Conservation (phyloP, 2,113 vertebrate genomes). For the Rhadina sibilatrix region DNA sequence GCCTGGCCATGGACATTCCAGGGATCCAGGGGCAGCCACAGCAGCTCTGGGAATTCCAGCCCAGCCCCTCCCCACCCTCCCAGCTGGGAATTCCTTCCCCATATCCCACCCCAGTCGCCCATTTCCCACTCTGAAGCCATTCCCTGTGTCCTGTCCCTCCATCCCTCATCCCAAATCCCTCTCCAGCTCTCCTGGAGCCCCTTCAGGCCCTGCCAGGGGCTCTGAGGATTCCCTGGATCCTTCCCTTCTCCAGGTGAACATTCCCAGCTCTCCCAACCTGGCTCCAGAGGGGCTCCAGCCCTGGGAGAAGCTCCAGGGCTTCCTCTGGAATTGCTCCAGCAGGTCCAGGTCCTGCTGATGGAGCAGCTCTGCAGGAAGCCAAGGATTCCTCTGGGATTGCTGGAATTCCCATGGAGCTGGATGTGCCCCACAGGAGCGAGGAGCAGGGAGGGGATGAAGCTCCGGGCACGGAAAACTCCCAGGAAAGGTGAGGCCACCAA, state of each 20-base stretch:
- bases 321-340: not conserved
- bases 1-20: not conserved
- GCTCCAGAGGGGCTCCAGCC: not conserved
- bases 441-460: not conserved
- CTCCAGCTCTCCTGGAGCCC: not conserved
- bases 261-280: not conserved
- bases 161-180: not conserved
- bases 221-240: not conserved
- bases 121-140: no score
- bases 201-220: not conserved
- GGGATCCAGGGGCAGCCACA: not conserved
- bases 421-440: not conserved
- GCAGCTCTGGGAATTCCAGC: not conserved
- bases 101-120: no score
- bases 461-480: accelerated
- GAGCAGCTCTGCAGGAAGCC: no score
- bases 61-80: not conserved
- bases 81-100: no score
- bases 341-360: not conserved
- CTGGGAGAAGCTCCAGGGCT: accelerated
- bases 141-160: no score
- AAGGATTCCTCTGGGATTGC: not conserved
- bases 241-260: not conserved
- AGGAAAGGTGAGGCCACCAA: accelerated
- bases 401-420: not conserved